phyloP scores from a whole-genome alignment of 2,888 invertebrate species.

The Schizotus pectinicornis region DNA sequence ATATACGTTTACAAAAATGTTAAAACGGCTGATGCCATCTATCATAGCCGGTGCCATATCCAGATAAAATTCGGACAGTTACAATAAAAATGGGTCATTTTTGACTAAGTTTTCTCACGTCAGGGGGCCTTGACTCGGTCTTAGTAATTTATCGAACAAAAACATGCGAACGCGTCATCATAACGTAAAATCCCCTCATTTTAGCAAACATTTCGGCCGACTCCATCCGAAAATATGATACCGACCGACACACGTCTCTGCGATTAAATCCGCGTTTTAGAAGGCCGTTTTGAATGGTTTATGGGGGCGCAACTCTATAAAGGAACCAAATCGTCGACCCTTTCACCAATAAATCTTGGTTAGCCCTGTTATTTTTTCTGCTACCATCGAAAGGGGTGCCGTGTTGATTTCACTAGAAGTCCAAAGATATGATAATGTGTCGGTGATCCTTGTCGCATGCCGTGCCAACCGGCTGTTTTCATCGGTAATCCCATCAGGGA shows the following conservation, averaged over 20 bases:
- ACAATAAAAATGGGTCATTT: slow-evolving; percentile 12
- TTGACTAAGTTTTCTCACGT: slow-evolving; percentile 10
- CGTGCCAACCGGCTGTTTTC: slow-evolving; percentile 15
- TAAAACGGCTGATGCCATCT: slow-evolving; percentile 1
- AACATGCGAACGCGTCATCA: slow-evolving; percentile 6
- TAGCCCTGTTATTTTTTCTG: slow-evolving; percentile 18
- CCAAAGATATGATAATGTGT: slow-evolving; percentile 24
- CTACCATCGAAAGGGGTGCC: slow-evolving; percentile 3
- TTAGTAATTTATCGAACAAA: slow-evolving; percentile 8
- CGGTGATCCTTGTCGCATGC: slow-evolving; percentile 25
- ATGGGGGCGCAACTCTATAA: slow-evolving; percentile 12
- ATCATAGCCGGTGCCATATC: slow-evolving; percentile 5
- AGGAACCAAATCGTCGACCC: slow-evolving; percentile 18
- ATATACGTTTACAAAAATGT: not conserved
- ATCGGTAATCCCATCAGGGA: slow-evolving; percentile 19
- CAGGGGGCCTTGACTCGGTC: not conserved
- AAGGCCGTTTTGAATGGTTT: slow-evolving; percentile 15
- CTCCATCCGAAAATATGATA: no score
- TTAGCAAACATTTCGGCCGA: no score
- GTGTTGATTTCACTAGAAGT: slow-evolving; percentile 19
- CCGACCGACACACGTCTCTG: no score
- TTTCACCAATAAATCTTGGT: slow-evolving; percentile 23
- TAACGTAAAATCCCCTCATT: no score
- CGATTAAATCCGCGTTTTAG: slow-evolving; percentile 7
- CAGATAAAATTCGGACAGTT: not conserved